Conservation (phyloP, 2,797 vertebrate genomes). For the Spinus pinus region DNA sequence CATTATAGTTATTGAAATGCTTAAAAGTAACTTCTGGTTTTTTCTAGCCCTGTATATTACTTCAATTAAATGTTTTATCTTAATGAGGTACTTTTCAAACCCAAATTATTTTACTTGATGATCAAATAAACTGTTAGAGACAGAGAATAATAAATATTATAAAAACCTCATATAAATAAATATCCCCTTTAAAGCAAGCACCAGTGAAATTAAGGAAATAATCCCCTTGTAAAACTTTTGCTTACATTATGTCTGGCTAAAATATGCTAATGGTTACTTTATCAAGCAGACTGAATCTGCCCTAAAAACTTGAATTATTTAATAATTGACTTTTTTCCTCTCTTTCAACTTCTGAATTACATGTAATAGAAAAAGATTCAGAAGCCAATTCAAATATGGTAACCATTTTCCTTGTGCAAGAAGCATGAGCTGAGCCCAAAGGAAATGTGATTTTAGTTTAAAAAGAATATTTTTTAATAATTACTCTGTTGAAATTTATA, state of each 20-base stretch:
- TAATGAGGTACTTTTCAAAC: conserved; percentile 20
- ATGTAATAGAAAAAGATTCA: background rate
- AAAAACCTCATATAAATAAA: background rate
- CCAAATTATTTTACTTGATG: conserved; percentile 3
- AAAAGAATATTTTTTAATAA: background rate
- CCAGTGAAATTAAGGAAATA: background rate
- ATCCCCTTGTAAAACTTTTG: background rate
- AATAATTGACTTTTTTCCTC: background rate
- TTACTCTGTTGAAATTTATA: background rate
- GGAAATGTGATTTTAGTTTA: background rate
- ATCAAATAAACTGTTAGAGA: conserved; percentile 19
- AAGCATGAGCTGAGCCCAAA: background rate
- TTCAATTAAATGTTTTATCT: background rate
- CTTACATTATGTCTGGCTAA: background rate
- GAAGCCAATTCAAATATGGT: background rate
- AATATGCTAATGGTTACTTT: background rate
- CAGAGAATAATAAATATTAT: conserved; percentile 28
- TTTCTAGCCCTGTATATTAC: background rate
- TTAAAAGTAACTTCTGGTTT: background rate
- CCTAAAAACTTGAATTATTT: conserved; percentile 13
- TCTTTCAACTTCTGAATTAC: background rate
- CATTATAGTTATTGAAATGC: background rate
- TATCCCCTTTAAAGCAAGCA: background rate
- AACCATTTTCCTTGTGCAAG: background rate
- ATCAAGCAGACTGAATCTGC: background rate